Conservation (phyloP, 2,888 invertebrate species). For the Maniola hyperantus region DNA sequence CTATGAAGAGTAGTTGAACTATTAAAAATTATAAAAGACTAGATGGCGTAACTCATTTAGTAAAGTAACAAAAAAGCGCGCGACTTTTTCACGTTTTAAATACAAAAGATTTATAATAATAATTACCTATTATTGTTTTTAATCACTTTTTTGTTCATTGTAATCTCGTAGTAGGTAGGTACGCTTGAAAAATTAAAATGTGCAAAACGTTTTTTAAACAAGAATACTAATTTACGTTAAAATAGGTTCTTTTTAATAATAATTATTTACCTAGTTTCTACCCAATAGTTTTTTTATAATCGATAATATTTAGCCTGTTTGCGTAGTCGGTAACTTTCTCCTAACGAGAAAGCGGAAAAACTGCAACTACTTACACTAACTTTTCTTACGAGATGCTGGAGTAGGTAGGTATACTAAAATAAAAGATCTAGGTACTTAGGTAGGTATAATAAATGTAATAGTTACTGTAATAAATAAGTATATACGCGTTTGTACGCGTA, state of each 20-base stretch:
- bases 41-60: not conserved
- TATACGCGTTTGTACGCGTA: too few species aligned
- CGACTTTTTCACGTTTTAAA: not conserved
- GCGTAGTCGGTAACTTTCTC: slow-evolving; percentile 49
- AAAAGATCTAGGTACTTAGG: too few species aligned
- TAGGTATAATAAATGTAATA: too few species aligned
- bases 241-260: not conserved
- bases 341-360: slow-evolving; percentile 74
- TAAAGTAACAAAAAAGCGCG: not conserved
- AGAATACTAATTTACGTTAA: not conserved
- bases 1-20: not conserved
- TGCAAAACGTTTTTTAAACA: not conserved
- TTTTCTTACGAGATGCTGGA: slow-evolving; percentile 52
- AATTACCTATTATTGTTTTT: too few species aligned
- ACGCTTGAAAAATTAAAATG: too few species aligned
- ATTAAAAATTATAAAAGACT: not conserved
- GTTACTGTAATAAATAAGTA: too few species aligned
- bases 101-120: too few species aligned
- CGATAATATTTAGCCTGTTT: not conserved
- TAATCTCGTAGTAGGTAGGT: too few species aligned
- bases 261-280: not conserved
- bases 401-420: not conserved
- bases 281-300: too few species aligned
- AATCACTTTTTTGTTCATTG: too few species aligned
- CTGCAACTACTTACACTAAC: slow-evolving; percentile 50